Conservation (phyloP, 1,140 invertebrate genomes). For the Ectropis grisescens region DNA sequence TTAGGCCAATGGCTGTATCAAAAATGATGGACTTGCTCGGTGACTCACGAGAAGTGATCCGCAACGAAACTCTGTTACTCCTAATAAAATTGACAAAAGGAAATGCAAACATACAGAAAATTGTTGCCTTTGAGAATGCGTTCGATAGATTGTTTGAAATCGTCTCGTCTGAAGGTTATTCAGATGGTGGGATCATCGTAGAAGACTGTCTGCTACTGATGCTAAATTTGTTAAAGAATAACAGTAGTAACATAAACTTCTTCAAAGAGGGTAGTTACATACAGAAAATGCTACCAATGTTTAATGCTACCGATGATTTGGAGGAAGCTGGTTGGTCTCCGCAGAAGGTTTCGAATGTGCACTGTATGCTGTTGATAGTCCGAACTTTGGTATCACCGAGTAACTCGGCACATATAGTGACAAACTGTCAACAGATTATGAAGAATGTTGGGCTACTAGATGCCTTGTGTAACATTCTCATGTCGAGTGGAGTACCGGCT, state of each 20-base stretch:
- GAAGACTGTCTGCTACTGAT: constrained; percentile 98
- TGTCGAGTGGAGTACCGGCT: constrained; percentile 96
- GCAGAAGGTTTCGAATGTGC: constrained; percentile 96
- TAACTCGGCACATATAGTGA: constrained; percentile 80
- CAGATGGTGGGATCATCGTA: constrained; percentile 97
- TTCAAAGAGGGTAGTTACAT: constrained; percentile 98
- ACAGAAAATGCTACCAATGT: constrained; percentile 90
- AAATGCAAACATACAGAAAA: constrained; percentile 99
- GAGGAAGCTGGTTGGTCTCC: constrained; percentile 89
- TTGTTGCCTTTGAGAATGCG: constrained; percentile 99
- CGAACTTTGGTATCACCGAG: constrained; percentile 91
- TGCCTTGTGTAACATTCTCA: constrained; percentile 90
- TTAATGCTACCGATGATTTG: constrained; percentile 78
- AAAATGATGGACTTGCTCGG: constrained; percentile 96
- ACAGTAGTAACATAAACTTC: constrained; percentile 98
- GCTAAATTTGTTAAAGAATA: constrained; percentile 94
- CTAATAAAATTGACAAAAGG: constrained; percentile 94
- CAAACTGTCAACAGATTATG: constrained; percentile 91
- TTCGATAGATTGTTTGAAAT: constrained; percentile 97
- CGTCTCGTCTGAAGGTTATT: constrained; percentile 91
- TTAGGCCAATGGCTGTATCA: constrained; percentile 97
- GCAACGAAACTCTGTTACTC: constrained; percentile 96
- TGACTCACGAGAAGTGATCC: constrained; percentile 95
- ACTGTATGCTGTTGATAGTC: constrained; percentile 91
- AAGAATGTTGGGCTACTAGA: constrained; percentile 85